phyloP scores from a whole-genome alignment of 2,888 invertebrate species.

The Halocaridina rubra region DNA sequence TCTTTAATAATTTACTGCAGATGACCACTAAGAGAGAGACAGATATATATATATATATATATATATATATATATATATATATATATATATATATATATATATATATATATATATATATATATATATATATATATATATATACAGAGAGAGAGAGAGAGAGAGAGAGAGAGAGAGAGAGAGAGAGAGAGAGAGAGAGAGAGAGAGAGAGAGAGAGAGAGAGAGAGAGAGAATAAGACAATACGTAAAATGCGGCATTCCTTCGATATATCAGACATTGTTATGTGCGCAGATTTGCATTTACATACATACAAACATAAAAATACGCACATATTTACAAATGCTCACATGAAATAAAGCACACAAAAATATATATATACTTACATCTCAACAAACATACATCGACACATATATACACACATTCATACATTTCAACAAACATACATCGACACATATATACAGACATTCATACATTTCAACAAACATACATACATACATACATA shows the following conservation, averaged over 20 bases:
- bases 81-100: slow-evolving; percentile 1
- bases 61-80: slow-evolving; percentile 6
- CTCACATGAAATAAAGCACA: neutral
- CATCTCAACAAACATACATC: neutral
- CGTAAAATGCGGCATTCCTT: too few relatives aligned
- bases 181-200: too few relatives aligned
- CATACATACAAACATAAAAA: too few relatives aligned
- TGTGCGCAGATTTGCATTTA: too few relatives aligned
- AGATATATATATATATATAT: neutral
- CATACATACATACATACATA: neutral
- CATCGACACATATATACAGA: neutral
- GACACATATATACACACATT: neutral
- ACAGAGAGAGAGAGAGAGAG: neutral
- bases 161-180: neutral
- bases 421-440: neutral
- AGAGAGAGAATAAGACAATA: too few relatives aligned
- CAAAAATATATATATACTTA: neutral
- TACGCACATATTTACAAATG: neutral
- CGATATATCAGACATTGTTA: too few relatives aligned
- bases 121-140: neutral
- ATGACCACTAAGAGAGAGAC: neutral
- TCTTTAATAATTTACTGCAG: neutral
- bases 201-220: too few relatives aligned
- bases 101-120: neutral
- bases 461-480: neutral